Conservation (phyloP, 2,797 vertebrate species). For the Lacerta agilis region DNA sequence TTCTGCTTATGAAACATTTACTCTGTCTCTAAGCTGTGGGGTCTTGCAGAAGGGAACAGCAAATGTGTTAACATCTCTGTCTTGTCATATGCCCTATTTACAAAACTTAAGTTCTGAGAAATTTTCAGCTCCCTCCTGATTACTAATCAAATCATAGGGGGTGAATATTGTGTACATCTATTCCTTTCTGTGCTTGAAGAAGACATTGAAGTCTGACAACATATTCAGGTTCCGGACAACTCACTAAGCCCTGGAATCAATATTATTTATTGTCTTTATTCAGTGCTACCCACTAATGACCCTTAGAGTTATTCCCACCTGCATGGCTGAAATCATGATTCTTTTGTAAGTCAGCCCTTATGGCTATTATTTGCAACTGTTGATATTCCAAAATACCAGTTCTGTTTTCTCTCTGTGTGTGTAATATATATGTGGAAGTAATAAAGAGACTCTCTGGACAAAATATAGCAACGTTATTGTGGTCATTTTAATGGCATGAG, state of each 20-base stretch:
- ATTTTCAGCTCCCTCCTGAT: no score
- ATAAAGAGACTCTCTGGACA: constrained; percentile 57
- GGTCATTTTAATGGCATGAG: not conserved
- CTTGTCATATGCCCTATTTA: not conserved
- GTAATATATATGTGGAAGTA: not conserved
- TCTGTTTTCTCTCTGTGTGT: not conserved
- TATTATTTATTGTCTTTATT: not conserved
- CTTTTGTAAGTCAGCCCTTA: no score
- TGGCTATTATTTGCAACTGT: not conserved
- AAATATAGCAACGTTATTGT: constrained; percentile 48
- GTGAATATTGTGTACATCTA: not conserved
- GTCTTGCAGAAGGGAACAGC: not conserved
- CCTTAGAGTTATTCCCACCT: not conserved
- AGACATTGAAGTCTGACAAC: not conserved
- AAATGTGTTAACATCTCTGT: not conserved
- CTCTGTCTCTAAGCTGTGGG: not conserved
- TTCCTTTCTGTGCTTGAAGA: not conserved
- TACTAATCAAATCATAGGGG: not conserved
- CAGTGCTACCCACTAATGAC: no score
- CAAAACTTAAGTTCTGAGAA: not conserved
- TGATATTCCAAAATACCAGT: not conserved
- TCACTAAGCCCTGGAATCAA: not conserved
- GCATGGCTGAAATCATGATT: not conserved
- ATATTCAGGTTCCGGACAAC: not conserved
- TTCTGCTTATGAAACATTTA: not conserved